Evolutionary conservation across 2,888 invertebrate genomes (phyloP).

Genomic region (Bellardia pandia): DNA sequence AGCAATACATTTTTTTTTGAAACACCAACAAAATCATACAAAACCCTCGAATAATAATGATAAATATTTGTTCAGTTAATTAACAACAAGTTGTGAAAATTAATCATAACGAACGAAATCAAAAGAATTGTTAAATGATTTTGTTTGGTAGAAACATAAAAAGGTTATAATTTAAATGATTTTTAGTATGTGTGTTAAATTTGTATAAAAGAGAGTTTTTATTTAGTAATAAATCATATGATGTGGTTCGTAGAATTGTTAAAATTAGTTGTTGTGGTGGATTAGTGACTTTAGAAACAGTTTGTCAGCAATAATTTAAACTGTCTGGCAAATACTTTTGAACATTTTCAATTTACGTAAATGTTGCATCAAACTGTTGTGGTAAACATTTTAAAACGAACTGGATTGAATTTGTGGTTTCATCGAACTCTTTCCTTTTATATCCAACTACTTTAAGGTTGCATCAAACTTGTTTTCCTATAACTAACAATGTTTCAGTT

Average conservation of each 20-base stretch:
- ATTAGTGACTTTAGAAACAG: not conserved
- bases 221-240: constrained; percentile 35
- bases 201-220: not conserved
- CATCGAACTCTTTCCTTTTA: no score
- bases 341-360: no score
- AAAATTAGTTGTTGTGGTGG: not conserved
- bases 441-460: no score
- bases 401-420: no score
- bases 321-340: no score
- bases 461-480: no score
- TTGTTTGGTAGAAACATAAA: constrained; percentile 44
- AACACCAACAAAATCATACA: not conserved
- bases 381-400: no score
- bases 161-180: constrained; percentile 10
- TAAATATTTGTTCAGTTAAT: constrained; percentile 47
- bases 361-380: no score
- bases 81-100: constrained; percentile 66
- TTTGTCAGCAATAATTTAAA: not conserved
- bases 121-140: constrained; percentile 40
- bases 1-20: not conserved
- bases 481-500: no score
- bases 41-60: constrained; percentile 6
- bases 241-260: not conserved
- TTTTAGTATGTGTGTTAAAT: not conserved
- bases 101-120: constrained; percentile 36